Evolutionary conservation across 2,113 vertebrate genomes (phyloP).

Genomic region (Pterocles burchelli): DNA sequence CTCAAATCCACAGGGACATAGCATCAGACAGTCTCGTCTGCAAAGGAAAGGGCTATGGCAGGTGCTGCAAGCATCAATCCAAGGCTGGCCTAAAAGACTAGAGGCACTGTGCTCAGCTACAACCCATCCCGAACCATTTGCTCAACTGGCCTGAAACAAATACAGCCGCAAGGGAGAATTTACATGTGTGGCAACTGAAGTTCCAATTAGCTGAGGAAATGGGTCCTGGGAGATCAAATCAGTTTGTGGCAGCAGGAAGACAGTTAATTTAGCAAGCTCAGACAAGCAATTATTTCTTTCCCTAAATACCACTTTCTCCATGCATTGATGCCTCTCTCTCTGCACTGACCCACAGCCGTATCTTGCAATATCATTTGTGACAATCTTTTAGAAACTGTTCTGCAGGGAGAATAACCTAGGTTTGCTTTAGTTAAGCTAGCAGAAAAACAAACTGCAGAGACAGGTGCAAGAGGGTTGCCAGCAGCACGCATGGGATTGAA

Average conservation of each 20-base stretch:
- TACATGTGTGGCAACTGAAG: slow-evolving; percentile 11
- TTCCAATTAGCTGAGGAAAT: slow-evolving; percentile 65
- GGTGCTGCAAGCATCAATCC: rapidly evolving
- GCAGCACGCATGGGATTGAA: background rate
- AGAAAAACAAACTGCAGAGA: background rate
- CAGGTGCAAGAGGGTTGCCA: background rate
- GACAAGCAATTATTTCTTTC: slow-evolving; percentile 61
- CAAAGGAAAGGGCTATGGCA: background rate
- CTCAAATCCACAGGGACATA: background rate
- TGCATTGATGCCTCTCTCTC: background rate
- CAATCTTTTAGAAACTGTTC: slow-evolving; percentile 11
- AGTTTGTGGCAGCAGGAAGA: slow-evolving; percentile 53
- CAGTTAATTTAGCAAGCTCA: slow-evolving; percentile 53
- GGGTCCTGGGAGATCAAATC: slow-evolving; percentile 59
- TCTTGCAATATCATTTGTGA: background rate
- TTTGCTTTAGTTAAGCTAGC: background rate
- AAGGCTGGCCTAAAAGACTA: background rate
- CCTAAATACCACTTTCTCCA: slow-evolving; percentile 42
- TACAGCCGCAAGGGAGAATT: slow-evolving; percentile 40
- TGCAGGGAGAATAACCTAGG: background rate
- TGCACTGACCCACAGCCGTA: background rate
- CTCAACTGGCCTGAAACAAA: slow-evolving; percentile 28
- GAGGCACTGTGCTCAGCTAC: background rate
- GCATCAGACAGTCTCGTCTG: background rate
- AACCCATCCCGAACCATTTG: background rate